phyloP scores from a whole-genome alignment of 2,797 vertebrate genomes.

The Phrynocephalus forsythii region DNA sequence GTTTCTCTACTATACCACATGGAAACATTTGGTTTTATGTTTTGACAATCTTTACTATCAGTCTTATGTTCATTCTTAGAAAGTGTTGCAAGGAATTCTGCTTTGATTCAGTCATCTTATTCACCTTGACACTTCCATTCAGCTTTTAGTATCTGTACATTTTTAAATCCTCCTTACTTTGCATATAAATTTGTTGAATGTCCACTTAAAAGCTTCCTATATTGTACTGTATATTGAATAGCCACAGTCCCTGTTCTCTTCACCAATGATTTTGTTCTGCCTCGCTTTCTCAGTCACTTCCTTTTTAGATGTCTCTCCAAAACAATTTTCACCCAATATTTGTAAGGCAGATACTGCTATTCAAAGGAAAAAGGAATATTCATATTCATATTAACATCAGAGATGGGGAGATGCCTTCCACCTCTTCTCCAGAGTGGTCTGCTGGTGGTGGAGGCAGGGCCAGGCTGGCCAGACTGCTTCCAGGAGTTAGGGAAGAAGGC shows the following conservation, averaged over 20 bases:
- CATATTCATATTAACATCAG: too few species aligned
- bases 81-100: neutral
- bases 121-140: conserved; percentile 41
- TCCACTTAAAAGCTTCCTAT: conserved; percentile 23
- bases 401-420: too few species aligned
- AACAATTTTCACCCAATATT: neutral
- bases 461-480: too few species aligned
- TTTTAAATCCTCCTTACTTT: conserved; percentile 40
- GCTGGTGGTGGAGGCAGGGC: too few species aligned
- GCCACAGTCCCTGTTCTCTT: conserved; percentile 23
- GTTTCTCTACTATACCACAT: conserved; percentile 24
- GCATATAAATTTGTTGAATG: conserved; percentile 29
- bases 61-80: conserved; percentile 23
- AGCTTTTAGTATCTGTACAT: conserved; percentile 39
- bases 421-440: too few species aligned
- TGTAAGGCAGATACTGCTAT: neutral
- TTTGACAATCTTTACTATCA: conserved; percentile 28
- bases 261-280: conserved; percentile 22
- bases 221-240: conserved; percentile 27
- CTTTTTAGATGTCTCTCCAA: neutral
- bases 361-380: neutral
- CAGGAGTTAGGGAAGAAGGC: too few species aligned
- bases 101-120: conserved; percentile 25
- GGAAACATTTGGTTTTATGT: conserved; percentile 13
- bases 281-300: conserved; percentile 9